Base-by-base conservation (phyloP, 2,797 vertebrate genomes). In the Alectoris magna region DNA sequence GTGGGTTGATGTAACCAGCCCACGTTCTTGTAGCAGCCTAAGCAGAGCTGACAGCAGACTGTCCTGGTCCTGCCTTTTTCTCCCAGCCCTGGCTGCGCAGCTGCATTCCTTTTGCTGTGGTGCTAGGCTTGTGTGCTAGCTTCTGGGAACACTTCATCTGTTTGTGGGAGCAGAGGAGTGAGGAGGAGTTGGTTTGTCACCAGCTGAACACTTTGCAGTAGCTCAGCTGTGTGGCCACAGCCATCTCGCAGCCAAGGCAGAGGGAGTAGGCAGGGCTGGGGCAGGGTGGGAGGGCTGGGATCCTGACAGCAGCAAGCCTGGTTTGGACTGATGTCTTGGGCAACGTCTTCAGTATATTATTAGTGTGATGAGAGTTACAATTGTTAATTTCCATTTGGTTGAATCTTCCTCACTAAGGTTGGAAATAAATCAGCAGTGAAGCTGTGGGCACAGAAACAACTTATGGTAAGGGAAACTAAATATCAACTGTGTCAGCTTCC, bases 141-240 rank as follows among this genome's bases (percentile, higher is more conserved):
- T 63, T 81, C 67, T 78, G 74, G 26, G 29, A 64, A 39, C 49
- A 18, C 1, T 15, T 87, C 7, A 1, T 58, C 62, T 64, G 16
- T 84, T 68, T 21, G 17, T 38, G 53, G 48, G 29, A 63, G 58
- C 22, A 51, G 23, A 67, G 46, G 22, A 63, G 49, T 10, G 16
- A 19, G 2, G 59, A 36, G 1, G 8, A 69, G 44, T 71, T 62
- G 9, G 0, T 76, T 7, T 84, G 43, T 84, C 3, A 2, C 0
- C 4, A 29, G 10, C 10, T 64, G 69, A 66, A 18, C 19, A 2
- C 15, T 16, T 10, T 51, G 68, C 36, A 55, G n/a, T 10, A 68
- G 39, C 73, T 39, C 38, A 43, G 75, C 66, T 79, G 53, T 41
- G 1, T 7, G 11, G 59, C 27, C 46, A 14, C 0, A 0, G 13